Evolutionary conservation across 2,888 invertebrate species (phyloP), one percentile per base, ranked within the genome.

Genomic region (Drosophila kambysellisi): DNA sequence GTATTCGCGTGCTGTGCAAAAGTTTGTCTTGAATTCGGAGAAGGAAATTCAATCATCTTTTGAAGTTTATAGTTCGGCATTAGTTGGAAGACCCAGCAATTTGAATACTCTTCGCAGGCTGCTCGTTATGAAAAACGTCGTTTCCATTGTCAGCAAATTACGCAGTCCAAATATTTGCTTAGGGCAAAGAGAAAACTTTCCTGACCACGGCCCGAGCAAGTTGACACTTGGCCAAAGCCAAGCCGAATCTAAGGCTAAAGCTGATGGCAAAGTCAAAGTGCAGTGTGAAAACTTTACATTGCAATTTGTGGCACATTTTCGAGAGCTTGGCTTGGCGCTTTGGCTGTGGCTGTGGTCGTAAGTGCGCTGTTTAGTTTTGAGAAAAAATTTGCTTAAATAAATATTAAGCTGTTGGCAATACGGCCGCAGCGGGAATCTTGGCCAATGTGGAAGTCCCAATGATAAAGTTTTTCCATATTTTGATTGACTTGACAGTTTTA

Each of bases 401-500:
- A 88, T 86, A 88, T 65, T 74, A 73, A 80, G 69, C 70, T 61
- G 54, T 54, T 60, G 76, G 68, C 70, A 74, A 70, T 72, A 71
- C 48, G 70, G 67, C 74, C 74, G 29, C 59, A 70, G 48, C 61
- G 37, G 15, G 70, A 37, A 59, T 29, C 52, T 51, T 61, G n/a
- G 61, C 35, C 41, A 59, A 53, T 74, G 76, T 53, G 60, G 63
- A 78, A 64, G 58, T 59, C 52, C 54, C 67, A 77, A 74, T 72
- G 71, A 59, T 69, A 80, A 88, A 83, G 68, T 88, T 86, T 76
- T 71, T 74, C 65, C 74, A 73, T 77, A 85, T 83, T 88, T 83
- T 88, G 86, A 88, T 85, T 83, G 86, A 85, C 79, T 88, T 85
- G 84, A 85, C 83, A 88, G 85, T 76, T 60, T 64, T 56, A 57